Base-by-base conservation (phyloP, 2,797 vertebrate genomes). In the Enteromius fasciolatus region DNA sequence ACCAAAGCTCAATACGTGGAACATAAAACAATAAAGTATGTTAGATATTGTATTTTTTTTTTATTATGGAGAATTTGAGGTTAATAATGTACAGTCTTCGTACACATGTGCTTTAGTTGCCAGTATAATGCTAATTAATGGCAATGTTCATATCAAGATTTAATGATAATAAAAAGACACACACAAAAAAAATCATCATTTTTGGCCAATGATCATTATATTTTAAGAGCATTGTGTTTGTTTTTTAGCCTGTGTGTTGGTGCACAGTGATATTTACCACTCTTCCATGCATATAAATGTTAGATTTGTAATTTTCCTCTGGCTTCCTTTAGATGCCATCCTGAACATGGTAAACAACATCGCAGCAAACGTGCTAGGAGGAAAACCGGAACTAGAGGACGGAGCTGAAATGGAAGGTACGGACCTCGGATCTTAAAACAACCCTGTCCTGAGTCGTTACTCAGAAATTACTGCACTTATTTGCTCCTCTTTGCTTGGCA, bases 271-370 rank as follows among this genome's bases (percentile, higher is more conserved):
- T 5, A 15, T 63, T 36, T 46, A 73, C 25, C 52, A 4, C 5
- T 14, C 9, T 31, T 73, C 70, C 5, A 18, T 46, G 36, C 25
- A 20, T 23, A 8, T 28, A 46, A 9, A 31, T 61, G 31, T 67
- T 31, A 20, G 23, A n/a, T 70, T 57, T 64, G 3, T 33, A 8
- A 18, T 9, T 70, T 17, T 82, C 12, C 15, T 64, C 11, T 54
- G 28, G 3, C 14, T 75, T 39, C 46, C 23, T 92, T 87, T 87
- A 99, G 98, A 98, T 94, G 98, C 97, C 83, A 98, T 99, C 90
- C 87, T 99, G 52, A 98, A 96, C 86, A 99, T 99, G 97, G 97
- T 99, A 76, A 99, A 99, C 92, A 99, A 99, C 90, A 99, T 99
- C 86, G 98, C 98, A 91, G 98, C 98, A 90, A 99, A 99, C 74